Base-by-base conservation (phyloP, 2,888 invertebrate genomes). In the Hydriomena furcata region DNA sequence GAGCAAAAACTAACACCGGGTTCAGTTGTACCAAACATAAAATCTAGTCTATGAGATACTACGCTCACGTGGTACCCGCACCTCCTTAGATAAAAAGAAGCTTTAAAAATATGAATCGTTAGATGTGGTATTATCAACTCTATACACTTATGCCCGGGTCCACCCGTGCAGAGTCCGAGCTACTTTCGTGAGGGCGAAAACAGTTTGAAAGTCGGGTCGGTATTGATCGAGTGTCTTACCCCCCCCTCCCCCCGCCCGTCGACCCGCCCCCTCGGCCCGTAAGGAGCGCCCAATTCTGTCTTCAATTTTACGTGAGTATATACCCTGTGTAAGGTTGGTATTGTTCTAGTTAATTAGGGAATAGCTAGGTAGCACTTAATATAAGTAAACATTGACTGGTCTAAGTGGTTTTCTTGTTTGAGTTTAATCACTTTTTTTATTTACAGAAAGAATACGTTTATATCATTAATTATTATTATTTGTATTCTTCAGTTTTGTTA, bases 171-270 rank as follows among this genome's bases (percentile, higher is more conserved):
- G 80, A 82, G 85, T 82, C 82, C 86, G 87, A 79, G 80, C 87
- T 86, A 89, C 89, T 90, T 90, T 90, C 89, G 84, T 85, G 86
- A 89, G 89, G 90, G 88, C 84, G 88, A 90, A 90, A 90, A 87
- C 90, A 88, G 89, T 90, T 90, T 89, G 90, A 90, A 90, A 90
- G 90, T 90, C 89, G 88, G 86, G 86, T 82, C 83, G 81, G 89
- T 90, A 90, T 90, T 88, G 90, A 90, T 90, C 90, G 87, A 87
- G 87, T 88, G 87, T 87, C 88, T 89, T 89, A 71, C 82, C 76
- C 68, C 82, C 76, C 68, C 73, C 73, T 71, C 65, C 61, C 64
- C 61, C 66, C 63, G 53, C 61, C 63, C 58, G 60, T 23, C 63
- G 62, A 66, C 65, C 68, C 70, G 65, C 59, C 66, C 66, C 65